Percentiles rank a stretch among this genome's conserved stretches.
Evolutionary conservation across 2,113 vertebrate genomes (phyloP).

Genomic region (Pollimyrus isidori): DNA sequence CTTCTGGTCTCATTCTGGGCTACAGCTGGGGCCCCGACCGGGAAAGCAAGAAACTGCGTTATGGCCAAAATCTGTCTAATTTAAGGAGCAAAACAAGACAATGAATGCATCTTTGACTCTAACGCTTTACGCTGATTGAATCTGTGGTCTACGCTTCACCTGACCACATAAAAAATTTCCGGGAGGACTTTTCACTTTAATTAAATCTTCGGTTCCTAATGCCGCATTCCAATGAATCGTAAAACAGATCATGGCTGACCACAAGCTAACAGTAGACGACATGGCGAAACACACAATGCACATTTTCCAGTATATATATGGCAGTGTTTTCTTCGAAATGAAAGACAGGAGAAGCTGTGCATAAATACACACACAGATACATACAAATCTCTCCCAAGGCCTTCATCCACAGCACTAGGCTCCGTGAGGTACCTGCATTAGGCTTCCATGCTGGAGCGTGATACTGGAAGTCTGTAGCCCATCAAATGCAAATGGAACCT

Average conservation of each 20-base stretch:
- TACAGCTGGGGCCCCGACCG: slow-evolving; percentile 3
- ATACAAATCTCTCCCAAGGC: background rate
- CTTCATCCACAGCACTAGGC: background rate
- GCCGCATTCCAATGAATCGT: background rate
- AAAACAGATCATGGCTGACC: background rate
- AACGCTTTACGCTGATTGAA: background rate
- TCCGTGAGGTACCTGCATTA: background rate
- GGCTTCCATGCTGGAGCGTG: background rate
- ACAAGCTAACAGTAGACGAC: background rate
- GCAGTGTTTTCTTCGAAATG: background rate
- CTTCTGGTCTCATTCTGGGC: background rate
- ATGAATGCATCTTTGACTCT: background rate
- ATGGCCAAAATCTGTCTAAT: background rate
- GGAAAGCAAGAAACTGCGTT: background rate
- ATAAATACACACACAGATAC: background rate
- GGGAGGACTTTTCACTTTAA: background rate
- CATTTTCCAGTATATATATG: background rate
- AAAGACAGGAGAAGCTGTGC: background rate
- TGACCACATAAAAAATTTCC: background rate
- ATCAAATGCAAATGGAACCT: background rate
- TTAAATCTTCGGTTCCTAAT: background rate
- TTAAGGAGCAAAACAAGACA: background rate
- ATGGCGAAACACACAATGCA: background rate
- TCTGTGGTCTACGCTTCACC: background rate
- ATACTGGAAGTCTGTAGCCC: background rate